Base-by-base conservation (phyloP, 1,140 invertebrate genomes). In the Camponotus pennsylvanicus region DNA sequence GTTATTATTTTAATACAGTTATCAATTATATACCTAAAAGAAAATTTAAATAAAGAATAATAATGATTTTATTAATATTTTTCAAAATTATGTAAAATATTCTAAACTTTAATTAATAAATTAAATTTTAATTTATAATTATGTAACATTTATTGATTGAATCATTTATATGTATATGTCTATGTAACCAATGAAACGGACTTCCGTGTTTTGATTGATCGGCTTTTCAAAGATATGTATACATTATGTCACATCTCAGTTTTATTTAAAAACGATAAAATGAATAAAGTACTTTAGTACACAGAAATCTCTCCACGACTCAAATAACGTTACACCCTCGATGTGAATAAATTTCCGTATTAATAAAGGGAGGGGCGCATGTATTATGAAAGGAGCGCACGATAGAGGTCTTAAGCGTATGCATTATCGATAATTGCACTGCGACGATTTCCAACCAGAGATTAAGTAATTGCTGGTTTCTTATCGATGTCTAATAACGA, bases 391-490 rank as follows among this genome's bases (percentile, higher is more conserved):
- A 61, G n/a, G 13, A 18, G 21, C 18, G 27, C 70, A 55, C 64
- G 64, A 55, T 67, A 66, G 67, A 85, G 66, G 88, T 82, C 79
- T 86, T 59, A 84, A 79, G 87, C 71, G 89, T 86, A 91, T 91
- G 88, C 90, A 92, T 93, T 93, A 93, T 87, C 89, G 88, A 89
- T 92, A 93, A 93, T 93, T 87, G 86, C 88, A 89, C 55, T 34
- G 61, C 88, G 90, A 92, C 88, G 90, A 93, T 93, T 91, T 79
- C 79, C 15, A 75, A 86, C 73, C 63, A 83, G 42, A 92, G 92
- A 93, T 93, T 92, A 92, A 93, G 90, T 93, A 93, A 93, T 93
- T 93, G 88, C 84, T 75, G 83, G 88, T 89, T 91, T 91, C 89
- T 93, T 93, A 92, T 92, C 90, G 88, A 77, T 71, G 55, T 79